Conservation (phyloP, 1,140 invertebrate genomes). For the Brachionus sp. region DNA sequence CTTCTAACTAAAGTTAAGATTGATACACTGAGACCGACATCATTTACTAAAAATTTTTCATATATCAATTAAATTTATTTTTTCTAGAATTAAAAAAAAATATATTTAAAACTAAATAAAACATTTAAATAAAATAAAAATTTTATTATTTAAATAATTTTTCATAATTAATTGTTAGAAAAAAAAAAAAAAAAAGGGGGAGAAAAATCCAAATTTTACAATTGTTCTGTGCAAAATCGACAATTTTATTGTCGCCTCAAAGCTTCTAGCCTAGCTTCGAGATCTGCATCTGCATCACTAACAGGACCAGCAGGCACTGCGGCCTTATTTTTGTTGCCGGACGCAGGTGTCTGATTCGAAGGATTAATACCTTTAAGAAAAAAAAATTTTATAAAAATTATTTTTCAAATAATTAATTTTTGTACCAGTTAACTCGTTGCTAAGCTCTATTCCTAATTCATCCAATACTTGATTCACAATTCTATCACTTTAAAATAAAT, state of each 20-base stretch:
- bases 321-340: slow-evolving; percentile 51
- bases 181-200: neutral
- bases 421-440: slow-evolving; percentile 78
- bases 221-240: neutral
- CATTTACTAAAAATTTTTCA: too few relatives aligned
- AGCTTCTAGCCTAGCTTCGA: slow-evolving; percentile 89
- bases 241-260: slow-evolving; percentile 74
- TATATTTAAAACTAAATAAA: too few relatives aligned
- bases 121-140: neutral
- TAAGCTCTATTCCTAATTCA: slow-evolving; percentile 89
- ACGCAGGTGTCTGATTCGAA: slow-evolving; percentile 50
- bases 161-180: neutral
- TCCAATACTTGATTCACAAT: slow-evolving; percentile 81
- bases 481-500: slow-evolving; percentile 53
- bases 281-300: slow-evolving; percentile 76
- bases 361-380: slow-evolving; percentile 52
- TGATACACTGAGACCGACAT: too few relatives aligned
- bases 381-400: neutral
- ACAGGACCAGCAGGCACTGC: slow-evolving; percentile 60
- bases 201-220: neutral
- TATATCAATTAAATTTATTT: too few relatives aligned
- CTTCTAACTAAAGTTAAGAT: too few relatives aligned
- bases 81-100: too few relatives aligned
- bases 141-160: slow-evolving; percentile 2
- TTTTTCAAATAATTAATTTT: slow-evolving; percentile 55